Conservation (phyloP, 2,113 vertebrate species). For the Tylochromis polylepis region DNA sequence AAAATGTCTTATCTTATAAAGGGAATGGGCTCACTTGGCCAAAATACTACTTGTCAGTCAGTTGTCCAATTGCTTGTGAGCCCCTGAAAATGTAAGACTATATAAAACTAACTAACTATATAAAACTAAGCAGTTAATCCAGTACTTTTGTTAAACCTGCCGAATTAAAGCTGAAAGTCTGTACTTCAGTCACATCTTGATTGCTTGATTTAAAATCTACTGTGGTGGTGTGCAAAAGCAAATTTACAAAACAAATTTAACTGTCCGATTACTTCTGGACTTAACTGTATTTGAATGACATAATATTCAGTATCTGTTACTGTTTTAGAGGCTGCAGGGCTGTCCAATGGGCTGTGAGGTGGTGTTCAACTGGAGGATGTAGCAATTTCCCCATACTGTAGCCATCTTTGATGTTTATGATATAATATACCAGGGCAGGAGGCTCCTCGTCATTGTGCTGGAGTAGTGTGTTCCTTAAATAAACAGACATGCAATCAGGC, state of each 20-base stretch:
- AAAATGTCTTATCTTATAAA: not conserved
- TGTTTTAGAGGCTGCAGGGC: slow-evolving; percentile 84
- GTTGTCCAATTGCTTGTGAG: not conserved
- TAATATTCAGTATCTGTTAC: not conserved
- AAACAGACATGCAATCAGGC: not conserved
- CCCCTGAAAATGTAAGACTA: not conserved
- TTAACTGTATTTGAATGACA: not conserved
- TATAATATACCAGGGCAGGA: slow-evolving; percentile 85
- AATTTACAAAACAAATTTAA: not conserved
- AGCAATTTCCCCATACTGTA: slow-evolving; percentile 57
- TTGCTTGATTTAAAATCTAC: not conserved
- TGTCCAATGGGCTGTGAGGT: slow-evolving; percentile 87
- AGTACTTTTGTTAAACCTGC: not conserved
- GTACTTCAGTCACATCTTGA: not conserved
- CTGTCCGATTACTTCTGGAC: accelerated
- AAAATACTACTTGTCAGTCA: not conserved
- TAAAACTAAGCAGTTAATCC: not conserved
- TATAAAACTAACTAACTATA: not conserved
- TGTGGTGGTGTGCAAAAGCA: not conserved
- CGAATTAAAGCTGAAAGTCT: not conserved
- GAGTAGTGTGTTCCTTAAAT: slow-evolving; percentile 76
- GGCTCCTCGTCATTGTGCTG: slow-evolving; percentile 90
- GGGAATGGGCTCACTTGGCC: not conserved
- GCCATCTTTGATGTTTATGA: slow-evolving; percentile 78
- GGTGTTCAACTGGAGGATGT: slow-evolving; percentile 84